phyloP scores from a whole-genome alignment of 2,888 invertebrate genomes.

The Cybosia mesomella region DNA sequence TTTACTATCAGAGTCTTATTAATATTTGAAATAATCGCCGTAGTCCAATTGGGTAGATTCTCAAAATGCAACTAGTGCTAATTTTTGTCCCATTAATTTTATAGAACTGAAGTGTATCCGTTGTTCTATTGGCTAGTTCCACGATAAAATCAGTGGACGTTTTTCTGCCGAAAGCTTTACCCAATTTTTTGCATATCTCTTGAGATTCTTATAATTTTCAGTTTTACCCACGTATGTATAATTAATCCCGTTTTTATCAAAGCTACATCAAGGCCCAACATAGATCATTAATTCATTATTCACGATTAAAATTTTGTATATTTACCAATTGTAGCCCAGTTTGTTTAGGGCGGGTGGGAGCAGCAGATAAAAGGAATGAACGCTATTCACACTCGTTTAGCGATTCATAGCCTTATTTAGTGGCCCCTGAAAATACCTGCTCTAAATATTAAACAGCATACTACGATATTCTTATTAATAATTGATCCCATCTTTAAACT shows the following conservation, averaged over 20 bases:
- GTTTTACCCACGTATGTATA: too few relatives aligned
- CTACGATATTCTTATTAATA: not conserved
- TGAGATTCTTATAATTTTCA: too few relatives aligned
- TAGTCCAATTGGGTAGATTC: too few relatives aligned
- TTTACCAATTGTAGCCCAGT: constrained; percentile 67
- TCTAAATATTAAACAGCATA: constrained; percentile 29
- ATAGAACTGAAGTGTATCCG: too few relatives aligned
- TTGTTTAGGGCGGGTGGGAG: constrained; percentile 69
- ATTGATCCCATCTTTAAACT: constrained; percentile 6
- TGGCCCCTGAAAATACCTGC: constrained; percentile 6
- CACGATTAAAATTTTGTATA: constrained; percentile 56
- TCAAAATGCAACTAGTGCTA: too few relatives aligned
- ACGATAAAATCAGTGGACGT: too few relatives aligned
- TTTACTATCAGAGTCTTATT: too few relatives aligned
- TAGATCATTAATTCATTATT: constrained; percentile 32
- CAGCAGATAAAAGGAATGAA: constrained; percentile 65
- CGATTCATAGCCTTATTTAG: constrained; percentile 48
- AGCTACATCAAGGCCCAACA: constrained; percentile 14
- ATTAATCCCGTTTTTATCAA: not conserved
- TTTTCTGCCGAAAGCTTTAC: too few relatives aligned
- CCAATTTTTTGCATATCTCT: too few relatives aligned
- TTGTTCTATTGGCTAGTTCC: too few relatives aligned
- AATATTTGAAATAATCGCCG: too few relatives aligned
- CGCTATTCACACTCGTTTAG: constrained; percentile 58
- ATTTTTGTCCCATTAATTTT: too few relatives aligned